Evolutionary conservation across 2,888 invertebrate species (phyloP), one percentile per base, ranked within the genome.

Genomic region (Drosophila ochracea): DNA sequence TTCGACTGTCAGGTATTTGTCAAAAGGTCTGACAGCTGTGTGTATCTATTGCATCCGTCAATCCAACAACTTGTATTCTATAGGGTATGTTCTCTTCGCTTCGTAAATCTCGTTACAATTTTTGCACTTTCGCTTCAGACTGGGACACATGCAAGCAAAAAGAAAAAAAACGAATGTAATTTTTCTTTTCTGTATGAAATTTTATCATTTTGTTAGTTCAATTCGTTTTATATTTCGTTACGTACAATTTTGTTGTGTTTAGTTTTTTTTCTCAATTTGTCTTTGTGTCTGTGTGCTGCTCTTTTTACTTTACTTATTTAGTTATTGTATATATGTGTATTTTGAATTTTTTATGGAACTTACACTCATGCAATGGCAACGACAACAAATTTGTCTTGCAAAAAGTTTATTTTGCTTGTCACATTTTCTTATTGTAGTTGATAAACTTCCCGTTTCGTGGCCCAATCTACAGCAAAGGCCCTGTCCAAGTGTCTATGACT

Each of bases 391-490:
- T 83, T 83, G 75, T 78, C 75, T 73, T 78, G 73, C 68, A 70
- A 63, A 83, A 78, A 80, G 80, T 79, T 79, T 80, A 77, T 76
- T 78, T 72, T 74, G 79, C 76, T 76, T 90, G 89, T 80, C 90
- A 87, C 85, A 88, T 73, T 86, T 89, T 89, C 89, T 86, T 86
- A 89, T 86, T 84, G 84, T 87, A 80, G 84, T 84, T 84, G 89
- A 84, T 89, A 89, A 86, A 86, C 75, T 86, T 89, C 60, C 80
- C 80, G 66, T 68, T 80, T 72, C 85, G 88, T 73, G 80, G 59
- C 62, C 61, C 68, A 73, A 78, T 64, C 78, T 68, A 19, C 19
- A 41, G 61, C 61, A 65, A 57, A 66, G 73, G 70, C 78, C 87
- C 76, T 80, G 87, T 87, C 87, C 89, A 87, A 85, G 82, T 85